Conservation (phyloP, 2,797 vertebrate genomes). For the Molossus alvarezi region DNA sequence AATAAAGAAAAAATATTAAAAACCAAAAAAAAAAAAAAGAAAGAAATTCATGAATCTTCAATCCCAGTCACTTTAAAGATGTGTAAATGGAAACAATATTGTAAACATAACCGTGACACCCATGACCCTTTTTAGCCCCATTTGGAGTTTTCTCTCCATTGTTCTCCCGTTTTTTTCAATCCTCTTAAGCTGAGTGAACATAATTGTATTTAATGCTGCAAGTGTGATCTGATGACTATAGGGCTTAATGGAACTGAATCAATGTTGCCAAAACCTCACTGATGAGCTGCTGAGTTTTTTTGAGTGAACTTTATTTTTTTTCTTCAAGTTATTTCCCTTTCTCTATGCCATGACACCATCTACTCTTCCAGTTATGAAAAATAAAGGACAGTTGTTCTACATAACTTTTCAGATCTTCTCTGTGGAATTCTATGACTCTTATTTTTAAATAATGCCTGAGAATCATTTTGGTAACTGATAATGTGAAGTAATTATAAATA, state of each 20-base stretch:
- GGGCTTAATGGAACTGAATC: not conserved
- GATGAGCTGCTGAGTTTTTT: not conserved
- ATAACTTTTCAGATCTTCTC: not conserved
- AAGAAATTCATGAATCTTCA: not conserved
- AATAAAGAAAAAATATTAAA: too few species aligned
- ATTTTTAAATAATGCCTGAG: conserved; percentile 1
- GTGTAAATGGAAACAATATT: not conserved
- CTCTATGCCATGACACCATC: not conserved
- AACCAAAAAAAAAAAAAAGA: too few species aligned
- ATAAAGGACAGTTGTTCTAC: not conserved
- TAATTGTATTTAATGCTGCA: not conserved
- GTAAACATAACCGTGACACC: not conserved
- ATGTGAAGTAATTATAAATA: not conserved
- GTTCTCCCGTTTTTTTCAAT: not conserved
- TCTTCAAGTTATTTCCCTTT: not conserved
- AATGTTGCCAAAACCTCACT: not conserved
- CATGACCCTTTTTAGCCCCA: not conserved
- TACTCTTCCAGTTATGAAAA: not conserved
- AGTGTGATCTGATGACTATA: not conserved
- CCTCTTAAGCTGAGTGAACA: not conserved
- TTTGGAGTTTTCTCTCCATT: not conserved
- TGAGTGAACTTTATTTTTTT: not conserved
- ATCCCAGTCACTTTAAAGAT: not conserved
- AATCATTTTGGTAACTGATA: not conserved
- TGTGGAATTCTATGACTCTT: not conserved